A percentile compares a stretch with the other conserved stretches of the same genome.
These are phyloP conservation scores for Plagodis dolabraria DNA, from an alignment of 2,888 invertebrate genomes.

Conservation along the genomic window DNA sequence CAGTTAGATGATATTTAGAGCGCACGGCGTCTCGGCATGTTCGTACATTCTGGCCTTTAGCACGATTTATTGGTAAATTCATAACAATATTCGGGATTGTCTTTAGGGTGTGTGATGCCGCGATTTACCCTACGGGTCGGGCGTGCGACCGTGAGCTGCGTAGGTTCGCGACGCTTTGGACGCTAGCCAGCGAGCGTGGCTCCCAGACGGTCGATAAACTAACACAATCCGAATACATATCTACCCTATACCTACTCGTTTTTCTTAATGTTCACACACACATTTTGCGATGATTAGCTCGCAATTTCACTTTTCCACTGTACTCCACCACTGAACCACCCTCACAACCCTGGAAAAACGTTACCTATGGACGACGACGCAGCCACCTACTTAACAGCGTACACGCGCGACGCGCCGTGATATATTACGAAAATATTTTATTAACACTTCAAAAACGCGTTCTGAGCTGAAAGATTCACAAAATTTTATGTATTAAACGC, in stretches of 20 bases:
- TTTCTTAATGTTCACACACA: constrained; percentile 21
- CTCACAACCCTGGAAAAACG: constrained; percentile 55
- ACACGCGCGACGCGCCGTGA: constrained; percentile 28
- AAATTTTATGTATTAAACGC: constrained; percentile 42
- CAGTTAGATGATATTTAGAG: constrained; percentile 53
- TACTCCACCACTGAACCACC: constrained; percentile 40
- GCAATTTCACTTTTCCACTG: constrained; percentile 22
- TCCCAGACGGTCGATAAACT: constrained; percentile 60
- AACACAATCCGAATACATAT: constrained; percentile 31
- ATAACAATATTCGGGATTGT: constrained; percentile 62
- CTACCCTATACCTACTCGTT: constrained; percentile 16
- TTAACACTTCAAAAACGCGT: constrained; percentile 24
- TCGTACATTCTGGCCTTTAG: constrained; percentile 56
- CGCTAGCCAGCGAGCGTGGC: constrained; percentile 53
- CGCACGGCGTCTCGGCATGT: constrained; percentile 46
- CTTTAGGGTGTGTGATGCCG: constrained; percentile 41
- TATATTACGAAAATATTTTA: constrained; percentile 6
- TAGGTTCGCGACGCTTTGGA: constrained; percentile 43
- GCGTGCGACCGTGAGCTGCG: constrained; percentile 45
- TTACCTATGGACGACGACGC: constrained; percentile 52
- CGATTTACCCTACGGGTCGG: constrained; percentile 56
- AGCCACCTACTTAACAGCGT: constrained; percentile 26
- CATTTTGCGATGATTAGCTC: constrained; percentile 27
- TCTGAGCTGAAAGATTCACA: constrained; percentile 34
- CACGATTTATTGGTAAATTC: constrained; percentile 52